These are phyloP conservation scores for Idris sp. DNA, from an alignment of 1,140 invertebrate species.

Conservation along the genomic window DNA sequence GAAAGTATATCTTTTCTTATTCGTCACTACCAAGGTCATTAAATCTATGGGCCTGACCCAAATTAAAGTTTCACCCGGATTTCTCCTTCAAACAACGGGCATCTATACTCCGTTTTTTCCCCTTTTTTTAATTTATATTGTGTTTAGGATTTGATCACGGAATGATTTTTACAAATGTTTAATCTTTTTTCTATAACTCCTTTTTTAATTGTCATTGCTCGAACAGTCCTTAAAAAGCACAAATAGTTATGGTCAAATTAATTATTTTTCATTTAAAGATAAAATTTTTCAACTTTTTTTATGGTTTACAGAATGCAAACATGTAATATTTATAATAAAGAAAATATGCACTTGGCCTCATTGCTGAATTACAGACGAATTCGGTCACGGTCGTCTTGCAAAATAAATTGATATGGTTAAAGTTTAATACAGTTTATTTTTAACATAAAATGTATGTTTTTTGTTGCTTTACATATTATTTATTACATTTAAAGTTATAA, in stretches of 20 bases:
- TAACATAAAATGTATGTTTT: neutral
- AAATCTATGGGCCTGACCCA: slow-evolving; percentile 57
- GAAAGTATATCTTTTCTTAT: slow-evolving; percentile 57
- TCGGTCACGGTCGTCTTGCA: slow-evolving; percentile 75
- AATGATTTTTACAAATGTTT: too few relatives aligned
- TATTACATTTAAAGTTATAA: neutral
- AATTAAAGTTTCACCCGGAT: slow-evolving; percentile 46
- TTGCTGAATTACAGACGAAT: slow-evolving; percentile 69
- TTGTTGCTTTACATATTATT: neutral
- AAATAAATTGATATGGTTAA: slow-evolving; percentile 39
- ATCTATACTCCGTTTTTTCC: slow-evolving; percentile 25
- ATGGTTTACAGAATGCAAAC: slow-evolving; percentile 16
- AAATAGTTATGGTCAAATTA: too few relatives aligned
- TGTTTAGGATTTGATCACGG: too few relatives aligned
- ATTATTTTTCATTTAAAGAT: too few relatives aligned
- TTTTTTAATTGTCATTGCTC: too few relatives aligned
- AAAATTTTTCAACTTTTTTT: neutral
- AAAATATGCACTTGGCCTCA: slow-evolving; percentile 73
- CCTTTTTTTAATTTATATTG: too few relatives aligned
- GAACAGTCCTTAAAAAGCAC: too few relatives aligned
- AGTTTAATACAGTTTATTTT: slow-evolving; percentile 18
- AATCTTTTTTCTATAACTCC: too few relatives aligned
- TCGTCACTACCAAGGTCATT: slow-evolving; percentile 55
- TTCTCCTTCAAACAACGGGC: slow-evolving; percentile 27
- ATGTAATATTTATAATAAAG: slow-evolving; percentile 30